A percentile compares a stretch with the other conserved stretches of the same genome.
Conservation (phyloP, 2,888 invertebrate genomes). For the Cosmia pyralina region DNA sequence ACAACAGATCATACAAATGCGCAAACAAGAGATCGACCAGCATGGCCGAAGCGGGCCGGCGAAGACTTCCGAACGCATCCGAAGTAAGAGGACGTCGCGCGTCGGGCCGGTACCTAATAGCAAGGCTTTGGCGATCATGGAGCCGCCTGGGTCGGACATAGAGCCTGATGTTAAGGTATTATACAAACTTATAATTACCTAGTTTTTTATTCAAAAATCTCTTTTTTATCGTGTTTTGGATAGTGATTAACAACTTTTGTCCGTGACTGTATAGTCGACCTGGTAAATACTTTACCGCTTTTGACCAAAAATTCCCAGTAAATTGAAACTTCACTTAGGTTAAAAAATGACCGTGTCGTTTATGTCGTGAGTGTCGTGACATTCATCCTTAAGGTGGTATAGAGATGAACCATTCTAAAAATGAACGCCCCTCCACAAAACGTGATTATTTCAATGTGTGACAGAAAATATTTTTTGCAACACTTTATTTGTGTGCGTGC, state of each 20-base stretch:
- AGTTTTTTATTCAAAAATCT: not conserved
- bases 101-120: conserved; percentile 83
- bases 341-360: too few species aligned
- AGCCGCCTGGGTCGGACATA: conserved; percentile 91
- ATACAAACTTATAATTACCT: not conserved
- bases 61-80: conserved; percentile 93
- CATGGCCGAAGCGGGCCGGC: conserved; percentile 91
- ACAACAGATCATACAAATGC: conserved; percentile 91
- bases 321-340: not conserved
- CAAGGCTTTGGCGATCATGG: conserved; percentile 89
- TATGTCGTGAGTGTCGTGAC: too few species aligned
- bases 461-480: too few species aligned
- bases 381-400: too few species aligned
- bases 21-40: conserved; percentile 93
- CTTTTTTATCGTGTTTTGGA: too few species aligned
- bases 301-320: not conserved
- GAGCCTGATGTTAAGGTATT: conserved; percentile 86
- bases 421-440: too few species aligned
- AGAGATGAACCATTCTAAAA: too few species aligned
- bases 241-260: not conserved
- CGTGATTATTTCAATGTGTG: too few species aligned
- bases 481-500: too few species aligned
- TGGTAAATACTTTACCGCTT: not conserved
- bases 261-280: not conserved
- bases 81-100: conserved; percentile 89